These are phyloP conservation scores for Apeltes quadracus DNA, from an alignment of 2,113 vertebrate species.

Conservation along the genomic window DNA sequence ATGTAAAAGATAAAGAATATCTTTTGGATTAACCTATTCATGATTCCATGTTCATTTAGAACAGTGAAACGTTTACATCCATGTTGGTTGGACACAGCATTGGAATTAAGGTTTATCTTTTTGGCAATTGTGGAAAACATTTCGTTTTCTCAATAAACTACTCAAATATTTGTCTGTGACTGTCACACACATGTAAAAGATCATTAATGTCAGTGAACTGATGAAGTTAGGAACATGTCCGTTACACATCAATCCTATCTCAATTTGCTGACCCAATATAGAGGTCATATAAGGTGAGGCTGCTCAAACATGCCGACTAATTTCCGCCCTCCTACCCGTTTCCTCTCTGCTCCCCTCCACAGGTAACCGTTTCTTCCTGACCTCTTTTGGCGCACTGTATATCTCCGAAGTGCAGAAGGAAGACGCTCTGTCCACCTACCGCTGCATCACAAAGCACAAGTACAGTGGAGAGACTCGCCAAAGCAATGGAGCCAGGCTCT, in stretches of 20 bases:
- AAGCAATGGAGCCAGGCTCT: conserved; percentile 97
- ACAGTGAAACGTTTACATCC: neutral
- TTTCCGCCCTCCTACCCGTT: neutral
- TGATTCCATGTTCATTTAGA: neutral
- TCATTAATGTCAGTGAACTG: neutral
- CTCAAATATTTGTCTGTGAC: neutral
- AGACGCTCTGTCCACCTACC: conserved; percentile 97
- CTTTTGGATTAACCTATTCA: neutral
- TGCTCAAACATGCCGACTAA: conserved; percentile 22
- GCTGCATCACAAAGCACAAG: conserved; percentile 99
- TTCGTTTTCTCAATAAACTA: neutral
- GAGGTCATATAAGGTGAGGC: neutral
- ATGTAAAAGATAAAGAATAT: conserved; percentile 2
- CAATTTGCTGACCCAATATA: neutral
- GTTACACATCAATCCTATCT: neutral
- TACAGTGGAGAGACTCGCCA: conserved; percentile 98
- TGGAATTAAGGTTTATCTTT: neutral
- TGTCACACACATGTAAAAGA: neutral
- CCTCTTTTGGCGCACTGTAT: conserved; percentile 94
- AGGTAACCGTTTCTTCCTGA: conserved; percentile 98
- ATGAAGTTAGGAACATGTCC: neutral
- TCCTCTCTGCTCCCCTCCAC: conserved; percentile 58
- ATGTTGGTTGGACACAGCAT: neutral
- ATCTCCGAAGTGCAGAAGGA: conserved; percentile 99
- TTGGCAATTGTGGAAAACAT: neutral